These are phyloP conservation scores for Medauroidea extradentata DNA, from an alignment of 1,140 invertebrate genomes.

Conservation along the genomic window DNA sequence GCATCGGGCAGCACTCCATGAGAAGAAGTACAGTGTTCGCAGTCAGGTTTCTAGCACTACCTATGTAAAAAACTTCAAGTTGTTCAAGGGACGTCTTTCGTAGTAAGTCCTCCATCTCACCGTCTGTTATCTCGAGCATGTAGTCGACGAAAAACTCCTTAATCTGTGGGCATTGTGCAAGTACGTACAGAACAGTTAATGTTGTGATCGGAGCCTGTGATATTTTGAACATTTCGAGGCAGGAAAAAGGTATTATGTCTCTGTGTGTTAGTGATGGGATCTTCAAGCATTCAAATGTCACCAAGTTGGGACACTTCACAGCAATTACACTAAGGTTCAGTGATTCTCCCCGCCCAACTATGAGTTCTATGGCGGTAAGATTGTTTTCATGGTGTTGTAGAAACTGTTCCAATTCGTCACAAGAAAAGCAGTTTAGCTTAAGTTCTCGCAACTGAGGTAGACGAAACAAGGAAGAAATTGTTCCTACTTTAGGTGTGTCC, in stretches of 20 bases:
- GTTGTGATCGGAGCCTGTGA: constrained; percentile 53
- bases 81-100: constrained; percentile 50
- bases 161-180: constrained; percentile 52
- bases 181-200: constrained; percentile 51
- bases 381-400: constrained; percentile 51
- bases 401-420: constrained; percentile 53
- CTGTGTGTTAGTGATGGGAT: constrained; percentile 53
- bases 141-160: constrained; percentile 56
- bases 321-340: constrained; percentile 56
- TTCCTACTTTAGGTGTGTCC: constrained; percentile 51
- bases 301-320: constrained; percentile 50
- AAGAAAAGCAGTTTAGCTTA: constrained; percentile 57
- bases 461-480: constrained; percentile 47
- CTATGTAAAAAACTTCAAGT: constrained; percentile 60
- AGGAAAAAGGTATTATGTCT: constrained; percentile 52
- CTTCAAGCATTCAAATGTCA: constrained; percentile 57
- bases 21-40: constrained; percentile 53
- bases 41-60: constrained; percentile 54
- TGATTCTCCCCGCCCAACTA: constrained; percentile 46
- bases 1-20: constrained; percentile 57
- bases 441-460: constrained; percentile 49
- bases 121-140: constrained; percentile 53
- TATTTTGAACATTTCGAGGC: constrained; percentile 57
- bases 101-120: constrained; percentile 54
- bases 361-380: constrained; percentile 54